Evolutionary conservation across 2,113 vertebrate species (phyloP), one percentile per base, ranked within the genome.

Genomic region (Egretta garzetta): DNA sequence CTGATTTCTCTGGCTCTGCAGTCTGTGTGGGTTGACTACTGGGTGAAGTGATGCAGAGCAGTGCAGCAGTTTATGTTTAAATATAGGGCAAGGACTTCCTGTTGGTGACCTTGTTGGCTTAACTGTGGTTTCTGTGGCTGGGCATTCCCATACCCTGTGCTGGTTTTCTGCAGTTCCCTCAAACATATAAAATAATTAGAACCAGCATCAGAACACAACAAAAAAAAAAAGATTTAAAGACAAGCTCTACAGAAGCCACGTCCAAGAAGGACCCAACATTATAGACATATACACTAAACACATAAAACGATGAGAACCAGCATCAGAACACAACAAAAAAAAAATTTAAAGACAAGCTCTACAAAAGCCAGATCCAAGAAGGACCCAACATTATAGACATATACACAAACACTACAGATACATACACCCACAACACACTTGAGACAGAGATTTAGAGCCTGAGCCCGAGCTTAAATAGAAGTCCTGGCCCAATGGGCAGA

Each of bases 401-500:
- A 13, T 1, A 3, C 6, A 32, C 4, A 43, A 43, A 43, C 41
- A 14, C 41, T 6, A 43, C 15, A 43, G 41, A 43, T 14, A 43
- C 41, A 43, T 6, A 43, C 14, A 43, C 14, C 12, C 7, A 50
- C 18, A 7, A 21, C 6, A 8, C 21, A 28, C 3, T 1, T 6
- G 0, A 35, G 3, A 20, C 1, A 8, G 1, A 12, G 27, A 1
- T 0, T 0, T 3, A 2, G 10, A 2, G 3, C 12, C 37, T 4
- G 1, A 80, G 47, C 35, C 63, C 0, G 1, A 60, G 41, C 14
- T 68, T 56, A n/a, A 49, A 43, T 12, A 7, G 37, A 66, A 37
- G 33, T 39, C 50, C 43, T 0, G 0, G 28, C 45, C 45, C 85
- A 59, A 14, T 28, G 39, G 32, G 27, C 47, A 35, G 55, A 37